Conservation (phyloP, 2,888 invertebrate species). For the Blastobasis adustella region DNA sequence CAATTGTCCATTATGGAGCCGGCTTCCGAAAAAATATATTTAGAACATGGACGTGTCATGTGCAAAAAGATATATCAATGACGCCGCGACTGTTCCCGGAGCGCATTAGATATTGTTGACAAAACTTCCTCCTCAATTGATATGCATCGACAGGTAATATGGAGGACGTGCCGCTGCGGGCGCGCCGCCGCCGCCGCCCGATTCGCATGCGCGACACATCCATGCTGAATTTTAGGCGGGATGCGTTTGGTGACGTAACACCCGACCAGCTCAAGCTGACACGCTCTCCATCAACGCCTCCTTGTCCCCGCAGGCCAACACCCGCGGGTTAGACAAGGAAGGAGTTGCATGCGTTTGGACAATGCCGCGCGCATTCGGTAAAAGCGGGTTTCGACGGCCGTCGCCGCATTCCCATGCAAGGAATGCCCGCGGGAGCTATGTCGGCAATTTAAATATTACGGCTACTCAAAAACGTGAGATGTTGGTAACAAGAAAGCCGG, state of each 20-base stretch:
- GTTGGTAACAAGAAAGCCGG: constrained; percentile 64
- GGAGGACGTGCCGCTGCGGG: constrained; percentile 54
- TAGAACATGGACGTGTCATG: constrained; percentile 38
- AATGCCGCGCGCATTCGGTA: constrained; percentile 65
- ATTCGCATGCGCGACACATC: constrained; percentile 69
- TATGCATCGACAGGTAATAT: constrained; percentile 71
- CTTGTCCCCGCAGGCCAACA: constrained; percentile 42
- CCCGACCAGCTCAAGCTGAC: constrained; percentile 51
- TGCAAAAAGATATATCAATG: constrained; percentile 61
- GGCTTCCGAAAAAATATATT: constrained; percentile 17
- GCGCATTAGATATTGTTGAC: constrained; percentile 74
- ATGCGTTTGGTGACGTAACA: constrained; percentile 63
- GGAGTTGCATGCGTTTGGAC: constrained; percentile 50
- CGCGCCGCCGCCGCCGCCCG: constrained; percentile 29
- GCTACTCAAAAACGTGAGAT: constrained; percentile 73
- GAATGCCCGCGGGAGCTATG: constrained; percentile 70
- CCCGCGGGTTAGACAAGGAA: constrained; percentile 57
- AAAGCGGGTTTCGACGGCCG: constrained; percentile 66
- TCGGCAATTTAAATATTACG: constrained; percentile 73
- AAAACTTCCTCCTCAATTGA: constrained; percentile 72
- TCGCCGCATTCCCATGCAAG: constrained; percentile 70
- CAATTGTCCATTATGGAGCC: constrained; percentile 52
- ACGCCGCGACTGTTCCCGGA: constrained; percentile 55
- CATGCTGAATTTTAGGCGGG: constrained; percentile 74
- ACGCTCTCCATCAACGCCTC: constrained; percentile 54